phyloP scores from a whole-genome alignment of 2,113 vertebrate species.

The Cisticola juncidis region DNA sequence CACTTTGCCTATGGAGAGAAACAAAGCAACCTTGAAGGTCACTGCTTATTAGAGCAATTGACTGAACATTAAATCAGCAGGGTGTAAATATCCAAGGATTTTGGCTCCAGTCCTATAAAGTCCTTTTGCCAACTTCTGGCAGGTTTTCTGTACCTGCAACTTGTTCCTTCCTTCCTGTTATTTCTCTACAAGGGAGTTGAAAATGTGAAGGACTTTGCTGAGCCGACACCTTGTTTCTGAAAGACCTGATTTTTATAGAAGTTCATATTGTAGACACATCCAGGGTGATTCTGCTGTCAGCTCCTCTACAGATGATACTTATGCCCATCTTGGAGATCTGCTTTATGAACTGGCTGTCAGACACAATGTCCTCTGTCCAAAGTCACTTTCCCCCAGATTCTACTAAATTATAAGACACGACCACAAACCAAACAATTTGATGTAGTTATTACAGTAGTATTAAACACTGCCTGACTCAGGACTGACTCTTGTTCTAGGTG shows the following conservation, averaged over 20 bases:
- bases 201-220: not conserved
- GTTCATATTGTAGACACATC: not conserved
- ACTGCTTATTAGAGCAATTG: not conserved
- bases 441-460: not conserved
- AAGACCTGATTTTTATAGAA: not conserved
- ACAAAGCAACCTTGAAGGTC: not conserved
- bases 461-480: not conserved
- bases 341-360: not conserved
- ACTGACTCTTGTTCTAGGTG: not conserved
- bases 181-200: not conserved
- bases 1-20: not conserved
- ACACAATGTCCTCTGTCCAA: not conserved
- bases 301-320: not conserved
- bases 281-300: not conserved
- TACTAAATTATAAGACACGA: not conserved
- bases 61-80: constrained; percentile 16
- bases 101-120: not conserved
- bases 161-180: not conserved
- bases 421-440: not conserved
- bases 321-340: not conserved
- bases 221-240: not conserved
- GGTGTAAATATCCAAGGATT: constrained; percentile 1
- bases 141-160: not conserved
- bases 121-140: not conserved
- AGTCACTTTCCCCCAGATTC: not conserved